A percentile compares a stretch with the other conserved stretches of the same genome.
These are phyloP conservation scores for Miltochrista miniata DNA, from an alignment of 2,888 invertebrate genomes.

Conservation along the genomic window DNA sequence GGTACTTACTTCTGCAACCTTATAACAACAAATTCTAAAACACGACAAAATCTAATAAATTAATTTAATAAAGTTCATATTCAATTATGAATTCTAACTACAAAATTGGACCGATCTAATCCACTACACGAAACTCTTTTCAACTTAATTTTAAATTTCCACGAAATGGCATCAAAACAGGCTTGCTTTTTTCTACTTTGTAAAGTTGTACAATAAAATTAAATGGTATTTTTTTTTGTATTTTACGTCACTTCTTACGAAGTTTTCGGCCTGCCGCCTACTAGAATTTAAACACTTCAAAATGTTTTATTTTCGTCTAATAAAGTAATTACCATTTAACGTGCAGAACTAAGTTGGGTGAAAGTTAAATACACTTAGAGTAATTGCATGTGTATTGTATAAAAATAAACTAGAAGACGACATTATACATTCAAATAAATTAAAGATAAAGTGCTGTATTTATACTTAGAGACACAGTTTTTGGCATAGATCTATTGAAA, in stretches of 20 bases:
- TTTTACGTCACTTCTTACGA: constrained; percentile 55
- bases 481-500: too few species aligned
- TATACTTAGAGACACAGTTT: too few species aligned
- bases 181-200: constrained; percentile 58
- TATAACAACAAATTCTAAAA: too few species aligned
- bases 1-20: too few species aligned
- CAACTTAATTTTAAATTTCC: constrained; percentile 45
- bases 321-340: constrained; percentile 41
- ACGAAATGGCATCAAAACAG: constrained; percentile 48
- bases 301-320: constrained; percentile 42
- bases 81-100: too few species aligned
- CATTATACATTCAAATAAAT: not conserved
- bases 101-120: constrained; percentile 10
- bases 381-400: constrained; percentile 34
- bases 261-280: constrained; percentile 39
- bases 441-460: too few species aligned
- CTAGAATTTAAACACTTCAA: constrained; percentile 38
- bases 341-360: constrained; percentile 20
- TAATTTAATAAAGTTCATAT: too few species aligned
- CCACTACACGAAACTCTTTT: constrained; percentile 33
- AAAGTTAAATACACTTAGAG: constrained; percentile 40
- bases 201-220: constrained; percentile 55
- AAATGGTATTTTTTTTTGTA: constrained; percentile 51
- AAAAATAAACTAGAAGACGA: constrained; percentile 17
- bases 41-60: too few species aligned